Conservation (phyloP, 2,113 vertebrate genomes). For the Natator depressus region DNA sequence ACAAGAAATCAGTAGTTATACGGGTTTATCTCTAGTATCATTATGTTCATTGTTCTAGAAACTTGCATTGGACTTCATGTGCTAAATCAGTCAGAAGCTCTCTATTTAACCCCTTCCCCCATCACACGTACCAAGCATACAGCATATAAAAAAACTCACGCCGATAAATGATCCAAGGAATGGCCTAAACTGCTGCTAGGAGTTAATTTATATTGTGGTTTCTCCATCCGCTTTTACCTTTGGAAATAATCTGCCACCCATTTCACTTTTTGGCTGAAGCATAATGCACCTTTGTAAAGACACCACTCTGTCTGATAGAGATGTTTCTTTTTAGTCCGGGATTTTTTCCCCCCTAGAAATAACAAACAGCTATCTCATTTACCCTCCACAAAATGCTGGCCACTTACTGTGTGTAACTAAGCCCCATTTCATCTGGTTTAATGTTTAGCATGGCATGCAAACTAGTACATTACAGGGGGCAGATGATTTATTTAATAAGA, state of each 20-base stretch:
- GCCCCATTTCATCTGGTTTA: slow-evolving; percentile 65
- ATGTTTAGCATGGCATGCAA: slow-evolving; percentile 56
- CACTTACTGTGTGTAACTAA: slow-evolving; percentile 54
- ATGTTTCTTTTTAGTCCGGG: slow-evolving; percentile 56
- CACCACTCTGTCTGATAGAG: slow-evolving; percentile 62
- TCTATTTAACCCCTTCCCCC: slow-evolving; percentile 47
- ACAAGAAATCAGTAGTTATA: background rate
- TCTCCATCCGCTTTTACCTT: slow-evolving; percentile 67
- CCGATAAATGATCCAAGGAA: slow-evolving; percentile 72
- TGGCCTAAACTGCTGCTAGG: slow-evolving; percentile 64
- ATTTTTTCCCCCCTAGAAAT: slow-evolving; percentile 61
- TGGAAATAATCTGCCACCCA: slow-evolving; percentile 67
- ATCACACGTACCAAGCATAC: slow-evolving; percentile 58
- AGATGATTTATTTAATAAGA: slow-evolving; percentile 61
- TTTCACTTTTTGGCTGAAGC: slow-evolving; percentile 66
- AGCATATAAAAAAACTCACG: slow-evolving; percentile 68
- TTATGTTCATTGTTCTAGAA: slow-evolving; percentile 59
- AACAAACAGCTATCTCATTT: slow-evolving; percentile 72
- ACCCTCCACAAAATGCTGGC: slow-evolving; percentile 20
- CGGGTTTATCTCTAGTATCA: background rate
- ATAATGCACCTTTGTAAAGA: slow-evolving; percentile 73
- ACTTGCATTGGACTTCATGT: slow-evolving; percentile 50
- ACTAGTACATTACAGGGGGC: background rate
- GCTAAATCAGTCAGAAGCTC: slow-evolving; percentile 72
- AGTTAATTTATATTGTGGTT: slow-evolving; percentile 73